Evolutionary conservation across 2,797 vertebrate genomes (phyloP).

Genomic region (Argentina silus): DNA sequence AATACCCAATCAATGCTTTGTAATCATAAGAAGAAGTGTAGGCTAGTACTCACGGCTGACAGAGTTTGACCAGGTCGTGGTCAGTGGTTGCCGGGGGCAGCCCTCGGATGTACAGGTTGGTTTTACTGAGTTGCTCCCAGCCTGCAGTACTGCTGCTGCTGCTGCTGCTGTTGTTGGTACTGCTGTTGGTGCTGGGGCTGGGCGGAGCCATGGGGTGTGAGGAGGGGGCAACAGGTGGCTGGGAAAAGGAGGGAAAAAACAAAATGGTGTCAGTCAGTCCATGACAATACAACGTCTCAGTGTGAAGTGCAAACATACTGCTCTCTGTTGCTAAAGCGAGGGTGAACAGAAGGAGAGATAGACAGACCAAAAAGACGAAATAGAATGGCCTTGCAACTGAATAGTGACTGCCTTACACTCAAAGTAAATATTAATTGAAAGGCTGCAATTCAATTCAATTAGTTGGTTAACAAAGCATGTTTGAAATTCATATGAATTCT

Average conservation of each 20-base stretch:
- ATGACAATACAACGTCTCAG: constrained; percentile 15
- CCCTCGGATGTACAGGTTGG: constrained; percentile 98
- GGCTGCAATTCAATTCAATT: background rate
- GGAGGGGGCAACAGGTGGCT: constrained; percentile 87
- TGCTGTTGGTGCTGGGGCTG: constrained; percentile 95
- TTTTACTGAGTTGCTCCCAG: constrained; percentile 99
- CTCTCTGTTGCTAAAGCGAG: background rate
- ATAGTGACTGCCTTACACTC: background rate
- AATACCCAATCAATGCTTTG: constrained; percentile 53
- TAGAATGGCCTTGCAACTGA: background rate
- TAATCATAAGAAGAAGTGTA: constrained; percentile 53
- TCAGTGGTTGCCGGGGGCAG: constrained; percentile 95
- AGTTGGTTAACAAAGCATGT: background rate
- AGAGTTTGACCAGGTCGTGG: constrained; percentile 98
- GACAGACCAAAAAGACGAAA: background rate
- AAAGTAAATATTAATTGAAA: background rate
- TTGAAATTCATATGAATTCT: background rate
- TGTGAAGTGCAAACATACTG: constrained; percentile 28
- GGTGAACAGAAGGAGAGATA: background rate
- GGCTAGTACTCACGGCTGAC: constrained; percentile 92
- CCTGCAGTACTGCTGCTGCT: constrained; percentile 91
- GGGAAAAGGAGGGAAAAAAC: constrained; percentile 57
- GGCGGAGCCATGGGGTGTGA: constrained; percentile 96
- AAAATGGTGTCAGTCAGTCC: constrained; percentile 24
- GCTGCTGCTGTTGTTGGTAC: constrained; percentile 94